Base-by-base conservation (phyloP, 1,140 invertebrate species). In the Phenacoccus solenopsis region DNA sequence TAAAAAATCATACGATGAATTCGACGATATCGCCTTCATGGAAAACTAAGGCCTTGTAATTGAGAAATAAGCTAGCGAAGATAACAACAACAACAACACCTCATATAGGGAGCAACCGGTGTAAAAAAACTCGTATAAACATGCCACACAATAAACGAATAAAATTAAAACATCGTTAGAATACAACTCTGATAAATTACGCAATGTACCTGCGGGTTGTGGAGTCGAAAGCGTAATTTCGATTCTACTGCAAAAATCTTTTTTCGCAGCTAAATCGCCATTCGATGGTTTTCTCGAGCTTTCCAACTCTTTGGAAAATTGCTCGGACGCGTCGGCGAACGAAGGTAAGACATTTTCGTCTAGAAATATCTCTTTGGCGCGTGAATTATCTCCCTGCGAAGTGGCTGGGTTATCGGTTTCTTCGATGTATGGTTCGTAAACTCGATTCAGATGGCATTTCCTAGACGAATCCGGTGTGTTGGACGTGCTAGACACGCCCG, bases 151-250 rank as follows among this genome's bases (percentile, higher is more conserved):
- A 20, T 64, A 64, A 27, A 64, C 16, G 3, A 64, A 49, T 16
- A 24, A 22, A 24, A 64, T 64, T 22, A 24, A 27, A 10, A 64
- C 3, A n/a, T 49, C 38, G 38, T 49, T 49, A 64, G 25, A 20
- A 20, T 1, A 24, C 10, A 64, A 64, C 1, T 64, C 20, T 59
- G 21, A 16, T 20, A 64, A 64, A 64, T 5, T 25, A 9, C 3
- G 59, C 9, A 64, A 64, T 64, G 21, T 59, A 64, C 59, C 59
- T 64, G 21, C 59, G 59, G 59, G 59, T 64, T 64, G 22, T 64
- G 59, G 59, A 64, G 59, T 64, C 25, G 59, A 10, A 10, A 64
- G 59, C 59, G 3, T 24, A 5, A 64, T 64, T 27, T 64, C 59
- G 25, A 64, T 64, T 9, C 59, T 24, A 16, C 59, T 64, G 59